Evolutionary conservation across 2,797 vertebrate species (phyloP).

Genomic region (Perodicticus potto): DNA sequence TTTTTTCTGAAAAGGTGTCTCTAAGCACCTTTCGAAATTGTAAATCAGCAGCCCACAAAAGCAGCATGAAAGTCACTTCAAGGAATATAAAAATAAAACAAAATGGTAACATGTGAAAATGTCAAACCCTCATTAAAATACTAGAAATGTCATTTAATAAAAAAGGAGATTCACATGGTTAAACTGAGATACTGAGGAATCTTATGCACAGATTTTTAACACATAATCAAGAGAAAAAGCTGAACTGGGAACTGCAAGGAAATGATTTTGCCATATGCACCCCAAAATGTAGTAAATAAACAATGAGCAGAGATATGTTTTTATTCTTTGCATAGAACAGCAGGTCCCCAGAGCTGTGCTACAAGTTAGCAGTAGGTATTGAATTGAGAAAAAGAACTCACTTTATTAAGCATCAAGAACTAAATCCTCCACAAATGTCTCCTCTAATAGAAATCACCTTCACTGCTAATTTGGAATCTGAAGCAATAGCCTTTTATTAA

Average conservation of each 20-base stretch:
- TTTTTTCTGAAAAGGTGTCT: conserved; percentile 72
- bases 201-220: conserved; percentile 78
- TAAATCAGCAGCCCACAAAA: conserved; percentile 75
- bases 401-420: conserved; percentile 77
- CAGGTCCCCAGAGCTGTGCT: conserved; percentile 75
- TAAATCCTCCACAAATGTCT: conserved; percentile 76
- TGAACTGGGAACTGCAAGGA: conserved; percentile 73
- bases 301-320: conserved; percentile 78
- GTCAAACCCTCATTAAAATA: conserved; percentile 85
- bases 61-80: conserved; percentile 80
- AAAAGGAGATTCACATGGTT: conserved; percentile 76
- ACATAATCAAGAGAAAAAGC: conserved; percentile 71
- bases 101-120: conserved; percentile 83
- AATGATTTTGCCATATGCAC: conserved; percentile 78
- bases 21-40: conserved; percentile 77
- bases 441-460: conserved; percentile 81
- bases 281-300: conserved; percentile 82
- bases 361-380: conserved; percentile 68
- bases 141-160: conserved; percentile 84
- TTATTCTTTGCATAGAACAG: conserved; percentile 74
- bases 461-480: conserved; percentile 80
- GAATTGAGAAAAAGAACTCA: conserved; percentile 70
- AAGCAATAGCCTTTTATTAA: conserved; percentile 78
- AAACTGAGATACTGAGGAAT: conserved; percentile 63
- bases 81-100: conserved; percentile 83